These are phyloP conservation scores for Theonella swinhoei DNA, from an alignment of 37 sponge, comb jelly and placozoan species.

Conservation along the genomic window DNA sequence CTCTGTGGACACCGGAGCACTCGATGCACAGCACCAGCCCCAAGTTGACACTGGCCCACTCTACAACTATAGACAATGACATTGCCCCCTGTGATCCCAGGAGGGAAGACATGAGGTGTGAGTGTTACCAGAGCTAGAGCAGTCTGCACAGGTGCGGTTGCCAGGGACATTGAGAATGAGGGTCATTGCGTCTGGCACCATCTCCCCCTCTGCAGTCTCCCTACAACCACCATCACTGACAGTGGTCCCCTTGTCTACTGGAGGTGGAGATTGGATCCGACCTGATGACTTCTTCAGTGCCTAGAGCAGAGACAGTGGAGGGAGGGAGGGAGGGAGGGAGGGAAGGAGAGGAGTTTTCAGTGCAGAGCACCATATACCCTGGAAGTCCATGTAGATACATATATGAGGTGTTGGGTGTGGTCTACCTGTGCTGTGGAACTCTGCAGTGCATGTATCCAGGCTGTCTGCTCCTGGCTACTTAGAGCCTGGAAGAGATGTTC, in stretches of 20 bases:
- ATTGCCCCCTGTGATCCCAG: not conserved
- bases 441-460: conserved; percentile 74
- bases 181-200: conserved; percentile 54
- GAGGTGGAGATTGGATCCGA: not conserved
- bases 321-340: not conserved
- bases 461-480: conserved; percentile 44
- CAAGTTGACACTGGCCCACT: conserved; percentile 93
- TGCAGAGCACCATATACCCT: no score
- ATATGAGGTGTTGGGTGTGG: not conserved
- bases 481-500: conserved; percentile 83
- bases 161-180: conserved; percentile 65
- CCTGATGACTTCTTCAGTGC: not conserved
- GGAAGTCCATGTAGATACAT: no score
- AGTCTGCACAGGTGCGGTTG: conserved; percentile 81
- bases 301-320: not conserved
- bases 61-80: conserved; percentile 72
- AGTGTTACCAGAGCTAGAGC: conserved; percentile 53
- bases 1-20: conserved; percentile 90
- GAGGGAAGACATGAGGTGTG: not conserved
- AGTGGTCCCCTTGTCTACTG: not conserved
- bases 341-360: not conserved
- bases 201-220: not conserved
- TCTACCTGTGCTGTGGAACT: conserved; percentile 24
- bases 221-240: not conserved
- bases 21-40: conserved; percentile 85